phyloP scores from a whole-genome alignment of 2,113 vertebrate genomes.

The Clarias macrocephalus region DNA sequence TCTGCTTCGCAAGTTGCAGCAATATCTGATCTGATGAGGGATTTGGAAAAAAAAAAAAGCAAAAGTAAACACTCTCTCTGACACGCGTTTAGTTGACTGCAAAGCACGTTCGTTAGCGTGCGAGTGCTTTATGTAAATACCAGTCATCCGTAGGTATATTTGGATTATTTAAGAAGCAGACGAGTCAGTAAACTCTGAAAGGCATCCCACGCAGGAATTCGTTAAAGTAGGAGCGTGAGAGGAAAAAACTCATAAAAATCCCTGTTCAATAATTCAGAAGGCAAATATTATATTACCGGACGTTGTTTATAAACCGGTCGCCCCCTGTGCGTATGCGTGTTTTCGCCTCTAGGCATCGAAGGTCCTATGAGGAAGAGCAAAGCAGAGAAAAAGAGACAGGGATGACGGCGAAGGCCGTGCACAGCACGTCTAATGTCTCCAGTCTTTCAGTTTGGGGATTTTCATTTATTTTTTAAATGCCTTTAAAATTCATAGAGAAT shows the following conservation, averaged over 20 bases:
- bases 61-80: neutral
- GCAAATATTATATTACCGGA: constrained; percentile 71
- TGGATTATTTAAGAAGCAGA: constrained; percentile 44
- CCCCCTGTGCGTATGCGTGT: constrained; percentile 58
- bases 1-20: neutral
- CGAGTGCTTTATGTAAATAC: constrained; percentile 36
- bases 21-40: constrained; percentile 22
- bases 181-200: constrained; percentile 46
- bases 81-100: neutral
- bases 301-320: constrained; percentile 71
- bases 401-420: constrained; percentile 55
- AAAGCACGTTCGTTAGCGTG: neutral
- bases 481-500: constrained; percentile 69
- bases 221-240: constrained; percentile 34
- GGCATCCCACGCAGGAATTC: constrained; percentile 43
- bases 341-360: constrained; percentile 33
- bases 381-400: constrained; percentile 54
- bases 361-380: constrained; percentile 22
- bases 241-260: constrained; percentile 70
- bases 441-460: constrained; percentile 69
- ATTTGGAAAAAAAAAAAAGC: neutral
- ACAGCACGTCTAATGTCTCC: constrained; percentile 65
- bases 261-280: constrained; percentile 76
- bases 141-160: constrained; percentile 25
- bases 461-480: constrained; percentile 58